These are phyloP conservation scores for Tapera naevia DNA, from an alignment of 2,797 vertebrate species.

Conservation along the genomic window DNA sequence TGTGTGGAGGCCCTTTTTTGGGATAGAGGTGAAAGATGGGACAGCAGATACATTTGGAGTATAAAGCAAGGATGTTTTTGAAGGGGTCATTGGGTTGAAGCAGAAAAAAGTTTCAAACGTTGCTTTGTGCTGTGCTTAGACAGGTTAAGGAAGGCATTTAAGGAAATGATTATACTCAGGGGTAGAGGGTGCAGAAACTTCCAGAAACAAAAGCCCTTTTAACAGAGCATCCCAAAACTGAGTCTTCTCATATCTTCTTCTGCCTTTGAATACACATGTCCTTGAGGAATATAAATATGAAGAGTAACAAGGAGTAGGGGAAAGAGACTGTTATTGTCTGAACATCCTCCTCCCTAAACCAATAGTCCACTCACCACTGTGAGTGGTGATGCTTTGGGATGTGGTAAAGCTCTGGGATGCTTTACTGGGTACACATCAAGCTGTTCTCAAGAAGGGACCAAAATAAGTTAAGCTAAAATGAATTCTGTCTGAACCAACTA, in stretches of 20 bases:
- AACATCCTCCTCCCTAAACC: not conserved
- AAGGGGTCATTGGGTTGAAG: not conserved
- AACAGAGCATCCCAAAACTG: not conserved
- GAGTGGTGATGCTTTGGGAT: no score
- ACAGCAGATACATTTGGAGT: not conserved
- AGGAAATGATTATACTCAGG: not conserved
- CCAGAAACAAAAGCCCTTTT: not conserved
- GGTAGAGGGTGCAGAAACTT: not conserved
- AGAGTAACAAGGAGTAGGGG: not conserved
- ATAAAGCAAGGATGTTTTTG: not conserved
- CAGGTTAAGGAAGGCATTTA: not conserved
- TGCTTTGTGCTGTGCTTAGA: not conserved
- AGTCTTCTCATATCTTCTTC: not conserved
- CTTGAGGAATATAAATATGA: not conserved
- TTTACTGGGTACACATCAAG: not conserved
- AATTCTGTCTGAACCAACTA: not conserved
- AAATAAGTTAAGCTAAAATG: not conserved
- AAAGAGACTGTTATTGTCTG: not conserved
- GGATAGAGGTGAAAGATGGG: not conserved
- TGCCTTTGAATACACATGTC: not conserved
- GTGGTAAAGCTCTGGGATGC: not conserved
- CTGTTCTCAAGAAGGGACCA: not conserved
- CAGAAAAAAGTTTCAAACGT: not conserved
- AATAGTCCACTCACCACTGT: rapidly evolving
- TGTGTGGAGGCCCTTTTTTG: rapidly evolving